These are phyloP conservation scores for Solenopsis invicta DNA, from an alignment of 1,140 invertebrate species.

Conservation along the genomic window DNA sequence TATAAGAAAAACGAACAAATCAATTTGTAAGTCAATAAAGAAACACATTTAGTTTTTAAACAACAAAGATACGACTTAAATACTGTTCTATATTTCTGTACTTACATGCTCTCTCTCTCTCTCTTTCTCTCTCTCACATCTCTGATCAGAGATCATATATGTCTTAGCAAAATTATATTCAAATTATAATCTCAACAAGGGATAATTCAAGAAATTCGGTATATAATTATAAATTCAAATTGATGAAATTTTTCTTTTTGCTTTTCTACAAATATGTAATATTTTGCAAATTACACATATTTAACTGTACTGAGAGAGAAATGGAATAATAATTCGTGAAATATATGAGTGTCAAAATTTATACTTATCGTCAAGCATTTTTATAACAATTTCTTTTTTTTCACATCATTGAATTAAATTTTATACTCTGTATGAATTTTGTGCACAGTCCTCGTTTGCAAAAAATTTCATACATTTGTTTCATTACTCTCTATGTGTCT, in stretches of 20 bases:
- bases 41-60: slow-evolving; percentile 62
- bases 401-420: slow-evolving; percentile 65
- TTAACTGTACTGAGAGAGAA: slow-evolving; percentile 60
- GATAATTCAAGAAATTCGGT: slow-evolving; percentile 71
- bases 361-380: slow-evolving; percentile 70
- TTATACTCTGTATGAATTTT: slow-evolving; percentile 65
- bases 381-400: slow-evolving; percentile 68
- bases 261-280: slow-evolving; percentile 54
- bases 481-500: background rate
- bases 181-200: slow-evolving; percentile 18
- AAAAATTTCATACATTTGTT: slow-evolving; percentile 22
- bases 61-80: slow-evolving; percentile 70
- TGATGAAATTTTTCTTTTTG: slow-evolving; percentile 41
- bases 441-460: slow-evolving; percentile 73
- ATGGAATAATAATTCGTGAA: slow-evolving; percentile 65
- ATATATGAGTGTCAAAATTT: slow-evolving; percentile 73
- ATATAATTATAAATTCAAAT: slow-evolving; percentile 58
- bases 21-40: slow-evolving; percentile 36
- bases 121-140: slow-evolving; percentile 32
- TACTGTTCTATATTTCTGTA: slow-evolving; percentile 74
- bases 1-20: background rate
- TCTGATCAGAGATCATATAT: slow-evolving; percentile 68
- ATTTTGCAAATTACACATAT: slow-evolving; percentile 69
- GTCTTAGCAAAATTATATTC: slow-evolving; percentile 68
- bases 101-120: slow-evolving; percentile 38